Conservation (phyloP, 2,888 invertebrate genomes). For the Ferrisia virgata region DNA sequence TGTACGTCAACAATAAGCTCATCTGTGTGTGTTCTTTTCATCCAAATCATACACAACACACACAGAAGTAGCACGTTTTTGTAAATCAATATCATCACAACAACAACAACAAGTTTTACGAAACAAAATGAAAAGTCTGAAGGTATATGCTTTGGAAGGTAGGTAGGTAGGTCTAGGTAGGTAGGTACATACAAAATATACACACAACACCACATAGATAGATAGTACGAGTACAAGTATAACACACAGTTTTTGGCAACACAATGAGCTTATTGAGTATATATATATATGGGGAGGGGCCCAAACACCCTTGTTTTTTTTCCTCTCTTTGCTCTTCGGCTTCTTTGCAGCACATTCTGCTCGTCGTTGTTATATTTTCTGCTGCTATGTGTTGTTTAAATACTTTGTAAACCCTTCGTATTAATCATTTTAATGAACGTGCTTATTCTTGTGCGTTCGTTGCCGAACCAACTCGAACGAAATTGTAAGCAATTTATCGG, state of each 20-base stretch:
- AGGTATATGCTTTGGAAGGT: too few species aligned
- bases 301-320: background rate
- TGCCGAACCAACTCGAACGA: background rate
- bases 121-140: too few species aligned
- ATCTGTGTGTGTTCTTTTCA: background rate
- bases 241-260: background rate
- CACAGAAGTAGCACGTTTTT: background rate
- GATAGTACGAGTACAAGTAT: too few species aligned
- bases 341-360: background rate
- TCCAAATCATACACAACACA: background rate
- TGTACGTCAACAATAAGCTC: background rate
- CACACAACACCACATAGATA: background rate
- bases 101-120: background rate
- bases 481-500: conserved; percentile 5
- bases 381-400: background rate
- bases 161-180: background rate
- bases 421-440: conserved; percentile 14
- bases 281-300: too few species aligned
- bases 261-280: conserved; percentile 6
- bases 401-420: conserved; percentile 14
- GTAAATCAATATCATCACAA: background rate
- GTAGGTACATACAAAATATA: background rate
- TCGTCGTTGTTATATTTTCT: background rate
- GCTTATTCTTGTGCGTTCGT: background rate
- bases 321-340: background rate